These are phyloP conservation scores for Epirrhoe tristata DNA, from an alignment of 2,888 invertebrate genomes.

Conservation along the genomic window DNA sequence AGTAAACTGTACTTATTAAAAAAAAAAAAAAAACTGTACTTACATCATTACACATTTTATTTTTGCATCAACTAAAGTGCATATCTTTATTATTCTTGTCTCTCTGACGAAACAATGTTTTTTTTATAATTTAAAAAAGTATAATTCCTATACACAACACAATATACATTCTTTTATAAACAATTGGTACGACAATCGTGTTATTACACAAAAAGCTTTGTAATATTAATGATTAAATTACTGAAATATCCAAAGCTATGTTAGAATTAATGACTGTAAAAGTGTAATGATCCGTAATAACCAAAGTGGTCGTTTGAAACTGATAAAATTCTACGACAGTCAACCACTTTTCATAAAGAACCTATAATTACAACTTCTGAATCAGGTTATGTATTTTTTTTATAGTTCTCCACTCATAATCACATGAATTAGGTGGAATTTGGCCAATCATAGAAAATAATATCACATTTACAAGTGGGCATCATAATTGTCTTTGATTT, in stretches of 20 bases:
- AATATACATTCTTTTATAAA: too few species aligned
- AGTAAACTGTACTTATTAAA: too few species aligned
- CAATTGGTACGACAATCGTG: neutral
- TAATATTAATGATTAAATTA: neutral
- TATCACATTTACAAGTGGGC: neutral
- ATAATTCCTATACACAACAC: too few species aligned
- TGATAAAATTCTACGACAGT: slow-evolving; percentile 15
- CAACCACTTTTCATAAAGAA: slow-evolving; percentile 14
- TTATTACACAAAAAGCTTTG: neutral
- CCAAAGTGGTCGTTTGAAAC: slow-evolving; percentile 34
- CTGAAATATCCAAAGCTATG: slow-evolving; percentile 2
- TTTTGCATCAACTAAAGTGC: too few species aligned
- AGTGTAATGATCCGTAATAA: slow-evolving; percentile 35
- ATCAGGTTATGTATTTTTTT: slow-evolving; percentile 3
- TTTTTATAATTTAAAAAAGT: too few species aligned
- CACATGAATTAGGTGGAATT: neutral
- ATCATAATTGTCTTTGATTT: too few species aligned
- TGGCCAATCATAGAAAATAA: neutral
- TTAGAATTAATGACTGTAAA: slow-evolving; percentile 15
- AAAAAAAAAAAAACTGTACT: too few species aligned
- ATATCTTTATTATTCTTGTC: too few species aligned
- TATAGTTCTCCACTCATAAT: neutral
- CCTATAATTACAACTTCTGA: slow-evolving; percentile 13
- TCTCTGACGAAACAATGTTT: too few species aligned
- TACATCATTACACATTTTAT: too few species aligned